These are phyloP conservation scores for Agrochola macilenta DNA, from an alignment of 2,888 invertebrate species.

Conservation along the genomic window DNA sequence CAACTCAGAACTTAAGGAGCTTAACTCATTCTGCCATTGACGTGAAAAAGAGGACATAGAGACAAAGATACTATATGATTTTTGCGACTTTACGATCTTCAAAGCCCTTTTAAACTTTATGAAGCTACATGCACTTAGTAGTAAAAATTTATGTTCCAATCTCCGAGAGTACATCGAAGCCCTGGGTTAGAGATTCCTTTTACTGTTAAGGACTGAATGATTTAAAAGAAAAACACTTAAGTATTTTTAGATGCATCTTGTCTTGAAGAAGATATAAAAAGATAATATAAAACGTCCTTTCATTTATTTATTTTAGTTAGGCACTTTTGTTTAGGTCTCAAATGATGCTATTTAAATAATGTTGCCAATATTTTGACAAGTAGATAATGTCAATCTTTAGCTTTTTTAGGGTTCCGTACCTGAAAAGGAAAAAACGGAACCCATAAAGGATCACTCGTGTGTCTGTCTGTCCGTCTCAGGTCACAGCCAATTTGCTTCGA, in stretches of 20 bases:
- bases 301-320: not conserved
- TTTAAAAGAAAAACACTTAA: constrained; percentile 26
- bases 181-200: constrained; percentile 12
- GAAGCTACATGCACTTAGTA: constrained; percentile 32
- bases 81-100: constrained; percentile 25
- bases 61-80: not conserved
- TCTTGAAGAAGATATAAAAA: not conserved
- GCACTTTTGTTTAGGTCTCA: not conserved
- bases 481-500: too few species aligned
- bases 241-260: constrained; percentile 9
- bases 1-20: too few species aligned
- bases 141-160: constrained; percentile 54
- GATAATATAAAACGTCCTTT: not conserved
- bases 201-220: not conserved
- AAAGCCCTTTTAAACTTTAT: constrained; percentile 22
- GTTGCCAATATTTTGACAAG: too few species aligned
- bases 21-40: not conserved
- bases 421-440: too few species aligned
- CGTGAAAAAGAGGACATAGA: not conserved
- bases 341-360: not conserved
- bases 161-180: constrained; percentile 33
- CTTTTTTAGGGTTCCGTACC: too few species aligned
- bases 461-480: too few species aligned
- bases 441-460: too few species aligned
- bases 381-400: not conserved